Evolutionary conservation across 2,113 vertebrate species (phyloP).

Genomic region (Semnornis frantzii): DNA sequence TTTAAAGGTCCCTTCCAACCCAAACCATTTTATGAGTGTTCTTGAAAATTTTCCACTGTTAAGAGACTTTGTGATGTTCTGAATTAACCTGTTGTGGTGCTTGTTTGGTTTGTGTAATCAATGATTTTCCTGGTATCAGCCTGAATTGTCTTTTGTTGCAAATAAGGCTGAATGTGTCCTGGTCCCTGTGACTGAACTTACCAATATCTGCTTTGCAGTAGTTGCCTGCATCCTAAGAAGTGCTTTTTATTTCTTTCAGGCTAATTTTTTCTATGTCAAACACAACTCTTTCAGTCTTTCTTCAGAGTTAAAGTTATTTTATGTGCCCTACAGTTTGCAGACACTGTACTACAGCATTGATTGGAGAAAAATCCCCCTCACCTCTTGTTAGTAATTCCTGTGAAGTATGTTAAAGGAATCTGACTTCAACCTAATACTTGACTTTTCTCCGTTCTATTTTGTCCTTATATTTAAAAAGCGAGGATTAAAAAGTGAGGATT

Average conservation of each 20-base stretch:
- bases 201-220: neutral
- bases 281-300: neutral
- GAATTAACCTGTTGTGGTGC: neutral
- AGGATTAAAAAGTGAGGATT: neutral
- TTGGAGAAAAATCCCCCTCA: neutral
- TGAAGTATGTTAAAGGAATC: neutral
- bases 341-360: neutral
- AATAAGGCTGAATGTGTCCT: constrained; percentile 5
- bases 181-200: neutral
- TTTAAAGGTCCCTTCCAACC: too few species aligned
- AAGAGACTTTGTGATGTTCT: neutral
- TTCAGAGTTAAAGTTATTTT: neutral
- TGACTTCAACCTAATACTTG: neutral
- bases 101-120: neutral
- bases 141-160: neutral
- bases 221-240: neutral
- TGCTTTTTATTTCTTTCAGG: neutral
- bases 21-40: neutral
- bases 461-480: neutral
- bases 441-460: neutral
- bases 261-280: neutral
- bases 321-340: neutral
- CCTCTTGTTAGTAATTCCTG: neutral
- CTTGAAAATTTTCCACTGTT: neutral
- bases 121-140: neutral